Conservation (phyloP, 2,797 vertebrate genomes). For the Bradypodion ventrale region DNA sequence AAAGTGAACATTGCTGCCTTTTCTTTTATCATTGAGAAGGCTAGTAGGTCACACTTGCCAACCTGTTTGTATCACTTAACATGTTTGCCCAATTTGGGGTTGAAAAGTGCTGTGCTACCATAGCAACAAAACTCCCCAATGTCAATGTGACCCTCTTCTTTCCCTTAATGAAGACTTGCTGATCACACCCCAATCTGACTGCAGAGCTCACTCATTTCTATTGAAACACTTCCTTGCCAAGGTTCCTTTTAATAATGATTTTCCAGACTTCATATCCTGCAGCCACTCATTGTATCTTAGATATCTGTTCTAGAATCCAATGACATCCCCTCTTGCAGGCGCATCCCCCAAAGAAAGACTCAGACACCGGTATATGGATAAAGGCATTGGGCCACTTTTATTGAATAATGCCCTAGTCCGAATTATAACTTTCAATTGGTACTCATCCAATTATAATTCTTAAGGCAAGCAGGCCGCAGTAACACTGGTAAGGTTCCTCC, state of each 20-base stretch:
- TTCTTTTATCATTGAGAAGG: slow-evolving; percentile 7
- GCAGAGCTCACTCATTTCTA: neutral
- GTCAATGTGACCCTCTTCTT: slow-evolving; percentile 1
- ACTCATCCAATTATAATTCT: too few species aligned
- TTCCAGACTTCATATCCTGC: neutral
- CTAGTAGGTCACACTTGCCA: neutral
- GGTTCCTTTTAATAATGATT: neutral
- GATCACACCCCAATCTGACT: neutral
- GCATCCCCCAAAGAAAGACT: too few species aligned
- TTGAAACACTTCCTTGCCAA: neutral
- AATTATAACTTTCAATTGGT: too few species aligned
- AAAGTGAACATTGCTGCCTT: neutral
- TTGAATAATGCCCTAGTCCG: too few species aligned
- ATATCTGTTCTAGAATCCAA: neutral
- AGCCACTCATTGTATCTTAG: neutral
- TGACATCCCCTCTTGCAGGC: neutral
- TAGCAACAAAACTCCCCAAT: slow-evolving; percentile 3
- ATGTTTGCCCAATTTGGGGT: slow-evolving; percentile 11
- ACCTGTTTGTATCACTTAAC: slow-evolving; percentile 4
- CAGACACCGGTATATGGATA: too few species aligned
- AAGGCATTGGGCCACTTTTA: too few species aligned
- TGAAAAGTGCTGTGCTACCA: slow-evolving; percentile 19
- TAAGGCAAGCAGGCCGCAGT: too few species aligned
- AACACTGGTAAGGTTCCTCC: too few species aligned
- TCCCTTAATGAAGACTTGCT: slow-evolving; percentile 10